Evolutionary conservation across 2,888 invertebrate genomes (phyloP).

Genomic region (Colostygia pectinataria): DNA sequence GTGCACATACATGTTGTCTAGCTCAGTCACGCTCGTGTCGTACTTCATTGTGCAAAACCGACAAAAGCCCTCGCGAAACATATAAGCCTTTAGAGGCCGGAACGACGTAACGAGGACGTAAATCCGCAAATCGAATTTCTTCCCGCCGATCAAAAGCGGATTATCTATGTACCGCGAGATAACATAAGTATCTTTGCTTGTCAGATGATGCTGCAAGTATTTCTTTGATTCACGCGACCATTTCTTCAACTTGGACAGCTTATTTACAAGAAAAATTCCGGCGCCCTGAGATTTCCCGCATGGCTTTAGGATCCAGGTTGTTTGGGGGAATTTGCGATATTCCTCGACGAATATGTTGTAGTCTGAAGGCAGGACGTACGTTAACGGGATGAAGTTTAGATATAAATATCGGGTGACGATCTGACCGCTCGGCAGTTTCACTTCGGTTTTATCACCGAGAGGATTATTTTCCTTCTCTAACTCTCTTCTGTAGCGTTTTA

Average conservation of each 20-base stretch:
- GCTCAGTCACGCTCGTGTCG: slow-evolving; percentile 91
- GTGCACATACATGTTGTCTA: slow-evolving; percentile 97
- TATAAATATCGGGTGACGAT: slow-evolving; percentile 87
- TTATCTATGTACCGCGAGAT: slow-evolving; percentile 97
- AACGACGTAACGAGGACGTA: slow-evolving; percentile 96
- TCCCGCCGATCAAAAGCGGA: slow-evolving; percentile 95
- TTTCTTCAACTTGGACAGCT: slow-evolving; percentile 94
- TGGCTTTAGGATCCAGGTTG: slow-evolving; percentile 98
- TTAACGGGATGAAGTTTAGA: slow-evolving; percentile 96
- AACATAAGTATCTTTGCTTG: slow-evolving; percentile 93
- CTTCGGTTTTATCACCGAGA: slow-evolving; percentile 87
- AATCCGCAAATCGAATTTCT: slow-evolving; percentile 96
- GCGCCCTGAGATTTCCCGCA: slow-evolving; percentile 96
- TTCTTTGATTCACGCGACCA: slow-evolving; percentile 94
- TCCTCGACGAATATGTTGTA: slow-evolving; percentile 98
- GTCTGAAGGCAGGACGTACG: slow-evolving; percentile 96
- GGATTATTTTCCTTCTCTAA: slow-evolving; percentile 94
- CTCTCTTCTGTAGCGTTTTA: slow-evolving; percentile 95
- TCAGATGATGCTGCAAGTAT: slow-evolving; percentile 90
- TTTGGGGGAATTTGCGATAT: slow-evolving; percentile 94
- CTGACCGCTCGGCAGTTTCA: slow-evolving; percentile 81
- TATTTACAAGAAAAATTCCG: slow-evolving; percentile 97
- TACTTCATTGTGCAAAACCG: slow-evolving; percentile 97
- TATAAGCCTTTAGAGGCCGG: slow-evolving; percentile 94
- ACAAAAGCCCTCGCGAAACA: slow-evolving; percentile 95